Evolutionary conservation across 2,113 vertebrate species (phyloP).

Genomic region (Cathartes aura): DNA sequence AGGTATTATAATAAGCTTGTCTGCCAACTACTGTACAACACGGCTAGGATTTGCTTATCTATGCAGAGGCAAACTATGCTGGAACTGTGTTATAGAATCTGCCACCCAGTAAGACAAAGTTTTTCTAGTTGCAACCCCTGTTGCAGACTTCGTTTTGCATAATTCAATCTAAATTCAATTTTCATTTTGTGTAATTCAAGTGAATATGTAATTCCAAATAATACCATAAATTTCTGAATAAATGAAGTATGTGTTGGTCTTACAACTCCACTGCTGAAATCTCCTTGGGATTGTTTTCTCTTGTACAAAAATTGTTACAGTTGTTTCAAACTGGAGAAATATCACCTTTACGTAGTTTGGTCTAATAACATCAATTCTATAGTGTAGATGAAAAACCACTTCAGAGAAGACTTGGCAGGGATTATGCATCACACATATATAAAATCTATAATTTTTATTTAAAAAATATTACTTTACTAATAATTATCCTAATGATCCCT

Average conservation of each 20-base stretch:
- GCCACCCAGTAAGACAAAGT: background rate
- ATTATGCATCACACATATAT: background rate
- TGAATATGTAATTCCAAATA: background rate
- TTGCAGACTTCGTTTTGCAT: background rate
- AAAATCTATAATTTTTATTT: background rate
- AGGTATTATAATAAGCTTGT: background rate
- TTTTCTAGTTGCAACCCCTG: background rate
- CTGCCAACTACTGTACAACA: background rate
- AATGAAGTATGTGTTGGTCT: background rate
- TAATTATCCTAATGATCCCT: background rate
- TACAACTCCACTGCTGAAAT: background rate
- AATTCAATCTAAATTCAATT: background rate
- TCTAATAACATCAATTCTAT: background rate
- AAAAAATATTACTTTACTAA: background rate
- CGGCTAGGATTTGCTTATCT: background rate
- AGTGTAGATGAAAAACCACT: background rate
- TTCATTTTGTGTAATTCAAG: background rate
- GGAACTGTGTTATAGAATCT: background rate
- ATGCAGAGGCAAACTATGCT: background rate
- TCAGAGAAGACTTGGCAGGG: background rate
- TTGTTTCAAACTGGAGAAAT: background rate
- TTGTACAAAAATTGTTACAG: background rate
- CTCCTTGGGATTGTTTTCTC: background rate
- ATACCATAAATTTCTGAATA: background rate
- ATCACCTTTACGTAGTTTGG: background rate